Conservation (phyloP, 1,140 invertebrate species). For the Chlorops oryzae region DNA sequence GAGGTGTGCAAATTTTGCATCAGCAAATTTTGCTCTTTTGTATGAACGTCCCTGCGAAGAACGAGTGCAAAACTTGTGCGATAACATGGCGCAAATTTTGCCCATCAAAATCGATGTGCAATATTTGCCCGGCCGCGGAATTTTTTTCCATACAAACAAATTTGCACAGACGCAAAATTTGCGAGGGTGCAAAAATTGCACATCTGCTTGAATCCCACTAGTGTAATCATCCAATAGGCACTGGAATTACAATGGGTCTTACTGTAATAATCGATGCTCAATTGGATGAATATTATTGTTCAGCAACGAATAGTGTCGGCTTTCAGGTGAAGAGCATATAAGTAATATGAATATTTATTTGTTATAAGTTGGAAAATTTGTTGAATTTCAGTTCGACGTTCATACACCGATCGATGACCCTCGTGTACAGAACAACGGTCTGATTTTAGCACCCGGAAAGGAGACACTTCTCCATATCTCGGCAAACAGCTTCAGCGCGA, state of each 20-base stretch:
- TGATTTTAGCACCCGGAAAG: constrained; percentile 30
- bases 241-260: constrained; percentile 63
- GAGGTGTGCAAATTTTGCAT: too few species aligned
- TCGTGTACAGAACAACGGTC: constrained; percentile 32
- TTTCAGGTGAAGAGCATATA: constrained; percentile 59
- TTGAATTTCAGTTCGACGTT: constrained; percentile 23
- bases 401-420: constrained; percentile 43
- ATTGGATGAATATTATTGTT: constrained; percentile 67
- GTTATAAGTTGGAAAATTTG: background rate
- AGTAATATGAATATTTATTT: background rate
- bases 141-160: too few species aligned
- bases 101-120: too few species aligned
- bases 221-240: too few species aligned
- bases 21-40: too few species aligned
- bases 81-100: too few species aligned
- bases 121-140: too few species aligned
- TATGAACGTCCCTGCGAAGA: too few species aligned
- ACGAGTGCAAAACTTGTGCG: too few species aligned
- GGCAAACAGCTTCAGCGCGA: constrained; percentile 27
- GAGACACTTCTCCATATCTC: constrained; percentile 31
- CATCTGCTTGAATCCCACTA: too few species aligned
- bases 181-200: too few species aligned
- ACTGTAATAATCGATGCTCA: constrained; percentile 64
- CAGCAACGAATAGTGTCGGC: constrained; percentile 67
- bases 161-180: too few species aligned